A percentile compares a stretch with the other conserved stretches of the same genome.
Evolutionary conservation across 2,888 invertebrate genomes (phyloP).

Genomic region (Gymnoscelis rufifasciata): DNA sequence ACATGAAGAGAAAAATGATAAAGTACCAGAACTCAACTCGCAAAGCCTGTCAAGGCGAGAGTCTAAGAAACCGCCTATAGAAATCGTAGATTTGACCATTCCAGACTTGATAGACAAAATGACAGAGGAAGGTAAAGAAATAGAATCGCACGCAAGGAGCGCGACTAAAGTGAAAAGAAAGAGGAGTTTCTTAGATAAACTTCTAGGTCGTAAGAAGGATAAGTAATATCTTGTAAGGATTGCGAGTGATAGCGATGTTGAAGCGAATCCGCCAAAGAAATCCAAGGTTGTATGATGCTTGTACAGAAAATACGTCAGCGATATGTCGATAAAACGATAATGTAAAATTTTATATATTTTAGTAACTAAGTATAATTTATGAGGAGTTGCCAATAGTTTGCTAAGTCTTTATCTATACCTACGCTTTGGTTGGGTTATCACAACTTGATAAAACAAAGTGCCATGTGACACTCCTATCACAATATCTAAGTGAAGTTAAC

Average conservation of each 20-base stretch:
- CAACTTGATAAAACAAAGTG: conserved; percentile 65
- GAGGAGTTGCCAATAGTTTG: conserved; percentile 60
- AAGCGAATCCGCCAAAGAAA: conserved; percentile 68
- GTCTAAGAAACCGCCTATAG: conserved; percentile 46
- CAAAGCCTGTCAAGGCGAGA: conserved; percentile 57
- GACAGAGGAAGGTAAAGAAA: conserved; percentile 54
- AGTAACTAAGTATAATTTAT: conserved; percentile 51
- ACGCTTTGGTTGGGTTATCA: conserved; percentile 73
- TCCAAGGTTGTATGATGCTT: conserved; percentile 40
- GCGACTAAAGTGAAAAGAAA: conserved; percentile 68
- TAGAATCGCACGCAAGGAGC: conserved; percentile 51
- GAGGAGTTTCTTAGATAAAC: conserved; percentile 71
- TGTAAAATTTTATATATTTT: conserved; percentile 34
- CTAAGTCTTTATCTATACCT: conserved; percentile 67
- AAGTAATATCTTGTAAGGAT: conserved; percentile 39
- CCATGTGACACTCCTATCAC: conserved; percentile 74
- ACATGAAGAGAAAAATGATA: conserved; percentile 61
- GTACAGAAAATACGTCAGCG: conserved; percentile 58
- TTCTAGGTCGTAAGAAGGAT: conserved; percentile 67
- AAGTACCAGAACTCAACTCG: conserved; percentile 59
- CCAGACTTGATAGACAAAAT: conserved; percentile 68
- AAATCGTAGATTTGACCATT: conserved; percentile 59
- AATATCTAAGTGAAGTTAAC: conserved; percentile 44
- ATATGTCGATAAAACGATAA: conserved; percentile 52
- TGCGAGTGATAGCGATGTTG: conserved; percentile 45